Conservation (phyloP, 1,140 invertebrate species). For the Tigriopus japonicus region DNA sequence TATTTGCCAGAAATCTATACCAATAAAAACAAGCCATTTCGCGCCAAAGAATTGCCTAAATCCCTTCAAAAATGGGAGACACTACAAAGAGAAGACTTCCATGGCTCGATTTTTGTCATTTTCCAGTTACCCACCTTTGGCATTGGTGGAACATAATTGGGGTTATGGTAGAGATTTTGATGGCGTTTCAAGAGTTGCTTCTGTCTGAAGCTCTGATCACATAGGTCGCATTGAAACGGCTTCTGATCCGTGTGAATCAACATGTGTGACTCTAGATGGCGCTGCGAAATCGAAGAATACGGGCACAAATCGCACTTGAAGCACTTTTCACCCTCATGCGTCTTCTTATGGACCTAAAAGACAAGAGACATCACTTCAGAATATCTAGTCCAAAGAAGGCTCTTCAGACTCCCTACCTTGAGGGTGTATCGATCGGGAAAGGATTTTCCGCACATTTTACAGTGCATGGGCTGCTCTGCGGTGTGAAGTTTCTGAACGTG, state of each 20-base stretch:
- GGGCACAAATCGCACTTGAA: slow-evolving; percentile 87
- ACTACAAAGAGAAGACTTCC: no score
- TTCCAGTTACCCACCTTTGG: no score
- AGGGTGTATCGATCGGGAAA: slow-evolving; percentile 58
- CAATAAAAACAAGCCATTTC: no score
- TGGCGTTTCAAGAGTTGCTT: slow-evolving; percentile 79
- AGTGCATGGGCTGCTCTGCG: slow-evolving; percentile 72
- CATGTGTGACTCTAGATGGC: slow-evolving; percentile 90
- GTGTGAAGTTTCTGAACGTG: slow-evolving; percentile 92
- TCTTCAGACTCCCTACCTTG: background rate
- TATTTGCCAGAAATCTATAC: no score
- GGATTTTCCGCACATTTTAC: slow-evolving; percentile 75
- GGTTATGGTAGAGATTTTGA: slow-evolving; percentile 83
- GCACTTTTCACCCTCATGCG: slow-evolving; percentile 92
- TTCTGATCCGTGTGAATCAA: slow-evolving; percentile 85
- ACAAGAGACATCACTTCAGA: slow-evolving; percentile 23
- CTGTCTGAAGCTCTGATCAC: slow-evolving; percentile 58
- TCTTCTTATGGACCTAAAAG: slow-evolving; percentile 49
- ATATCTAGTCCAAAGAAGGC: slow-evolving; percentile 1
- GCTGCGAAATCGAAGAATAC: slow-evolving; percentile 75
- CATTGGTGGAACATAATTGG: slow-evolving; percentile 65
- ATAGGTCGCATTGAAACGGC: slow-evolving; percentile 60
- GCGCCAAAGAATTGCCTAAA: no score
- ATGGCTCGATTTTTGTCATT: no score
- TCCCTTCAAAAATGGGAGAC: no score